A percentile compares a stretch with the other conserved stretches of the same genome.
Evolutionary conservation across 64 coral and sea anemone genomes (phyloP).

Genomic region (Actinia tenebrosa): DNA sequence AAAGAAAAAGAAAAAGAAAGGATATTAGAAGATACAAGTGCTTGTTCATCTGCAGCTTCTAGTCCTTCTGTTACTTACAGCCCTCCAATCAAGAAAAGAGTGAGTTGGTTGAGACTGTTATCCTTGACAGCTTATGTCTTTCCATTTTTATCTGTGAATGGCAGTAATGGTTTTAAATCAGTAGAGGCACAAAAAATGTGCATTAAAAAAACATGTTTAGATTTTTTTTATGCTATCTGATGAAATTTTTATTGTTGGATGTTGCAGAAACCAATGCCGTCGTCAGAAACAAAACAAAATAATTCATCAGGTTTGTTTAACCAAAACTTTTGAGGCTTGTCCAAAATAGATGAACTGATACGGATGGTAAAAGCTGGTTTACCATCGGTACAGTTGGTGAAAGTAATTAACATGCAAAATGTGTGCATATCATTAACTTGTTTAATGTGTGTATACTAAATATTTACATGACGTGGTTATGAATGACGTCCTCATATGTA

Average conservation of each 20-base stretch:
- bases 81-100: slow-evolving; percentile 90
- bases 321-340: neutral
- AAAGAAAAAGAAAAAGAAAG: slow-evolving; percentile 73
- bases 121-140: too few species aligned
- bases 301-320: neutral
- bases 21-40: slow-evolving; percentile 47
- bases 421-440: too few species aligned
- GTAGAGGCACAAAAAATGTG: neutral
- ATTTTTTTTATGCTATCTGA: neutral
- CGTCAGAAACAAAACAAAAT: neutral
- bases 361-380: too few species aligned
- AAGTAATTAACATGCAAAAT: too few species aligned
- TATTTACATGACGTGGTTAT: too few species aligned
- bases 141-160: too few species aligned
- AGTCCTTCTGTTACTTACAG: slow-evolving; percentile 85
- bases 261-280: neutral
- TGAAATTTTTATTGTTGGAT: neutral
- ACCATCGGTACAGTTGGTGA: too few species aligned
- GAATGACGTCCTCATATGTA: too few species aligned
- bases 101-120: neutral
- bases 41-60: slow-evolving; percentile 76
- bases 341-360: too few species aligned
- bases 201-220: too few species aligned
- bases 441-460: too few species aligned
- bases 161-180: too few species aligned